phyloP scores from a whole-genome alignment of 2,797 vertebrate species.

The Sibirionetta formosa region DNA sequence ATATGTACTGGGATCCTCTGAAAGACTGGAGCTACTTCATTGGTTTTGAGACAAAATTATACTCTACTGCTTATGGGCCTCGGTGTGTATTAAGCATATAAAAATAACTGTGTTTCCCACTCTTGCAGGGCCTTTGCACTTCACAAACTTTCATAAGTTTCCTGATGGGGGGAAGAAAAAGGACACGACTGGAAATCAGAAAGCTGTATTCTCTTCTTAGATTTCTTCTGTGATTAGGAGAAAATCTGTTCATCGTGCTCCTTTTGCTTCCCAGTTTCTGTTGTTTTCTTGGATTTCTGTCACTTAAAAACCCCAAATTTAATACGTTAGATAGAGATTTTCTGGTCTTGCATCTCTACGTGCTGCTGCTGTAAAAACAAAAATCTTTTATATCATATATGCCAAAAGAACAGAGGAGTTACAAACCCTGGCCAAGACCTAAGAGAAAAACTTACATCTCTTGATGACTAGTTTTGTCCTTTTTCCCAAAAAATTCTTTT shows the following conservation, averaged over 20 bases:
- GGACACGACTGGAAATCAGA: not conserved
- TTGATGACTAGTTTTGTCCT: not conserved
- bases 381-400: not conserved
- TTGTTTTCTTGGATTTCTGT: constrained; percentile 8
- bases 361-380: not conserved
- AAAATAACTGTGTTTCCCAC: not conserved
- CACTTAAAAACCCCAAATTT: not conserved
- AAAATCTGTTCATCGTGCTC: not conserved
- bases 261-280: not conserved
- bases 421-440: fast-evolving
- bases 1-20: not conserved
- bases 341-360: not conserved
- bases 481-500: not conserved
- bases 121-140: not conserved
- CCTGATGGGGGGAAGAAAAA: not conserved
- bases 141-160: not conserved
- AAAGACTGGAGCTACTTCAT: not conserved
- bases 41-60: not conserved
- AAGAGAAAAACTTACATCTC: not conserved
- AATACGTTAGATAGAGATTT: not conserved
- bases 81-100: not conserved
- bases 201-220: not conserved
- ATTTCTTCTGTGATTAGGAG: not conserved
- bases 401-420: not conserved
- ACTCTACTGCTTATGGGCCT: not conserved